Evolutionary conservation across 35 echinoderm and acorn worm genomes (phyloP), one percentile per base, ranked within the genome.

Genomic region (Holothuria glaberrima): DNA sequence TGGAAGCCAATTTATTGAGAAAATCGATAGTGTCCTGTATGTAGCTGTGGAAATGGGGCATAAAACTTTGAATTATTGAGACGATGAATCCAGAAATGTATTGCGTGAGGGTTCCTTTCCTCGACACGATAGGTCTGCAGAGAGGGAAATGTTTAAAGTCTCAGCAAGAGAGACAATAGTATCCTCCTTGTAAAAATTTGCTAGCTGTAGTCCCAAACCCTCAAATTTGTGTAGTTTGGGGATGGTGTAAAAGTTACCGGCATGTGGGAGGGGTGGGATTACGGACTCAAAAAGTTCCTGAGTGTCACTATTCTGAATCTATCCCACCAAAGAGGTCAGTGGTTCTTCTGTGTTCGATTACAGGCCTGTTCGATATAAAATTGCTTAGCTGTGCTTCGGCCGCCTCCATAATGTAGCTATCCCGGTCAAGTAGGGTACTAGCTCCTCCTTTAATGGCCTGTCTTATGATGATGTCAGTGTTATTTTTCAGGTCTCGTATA

Each of bases 221-320:
- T 14, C 28, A 25, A 84, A 1, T 61, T 60, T 84, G 56, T 84
- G 56, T 4, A 84, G 29, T 32, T 84, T 84, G 5, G 80, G 80
- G 21, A 84, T 84, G 29, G 56, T 84, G 56, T 84, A 84, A 25
- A 84, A 84, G 54, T 38, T 30, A 2, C 80, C 80, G 16, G 80
- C 44, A n/a, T 18, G 18, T 10, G 80, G 56, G 28, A 0, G 2
- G 26, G 28, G 80, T 0, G 80, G 48, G 26, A 84, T 84, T 7
- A 2, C 28, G 29, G 46, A 54, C 18, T 4, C 59, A 48, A 48
- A 0, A 19, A 32, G 29, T 60, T 56, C 46, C 45, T 3, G 18
- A 30, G 56, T 60, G 56, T 84, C 27, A 24, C 22, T 45, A 25
- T 56, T 58, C 17, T 54, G 6, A 9, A 83, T 30, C 45, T 58